Conservation (phyloP, 1,140 invertebrate species). For the Papilio helenus region DNA sequence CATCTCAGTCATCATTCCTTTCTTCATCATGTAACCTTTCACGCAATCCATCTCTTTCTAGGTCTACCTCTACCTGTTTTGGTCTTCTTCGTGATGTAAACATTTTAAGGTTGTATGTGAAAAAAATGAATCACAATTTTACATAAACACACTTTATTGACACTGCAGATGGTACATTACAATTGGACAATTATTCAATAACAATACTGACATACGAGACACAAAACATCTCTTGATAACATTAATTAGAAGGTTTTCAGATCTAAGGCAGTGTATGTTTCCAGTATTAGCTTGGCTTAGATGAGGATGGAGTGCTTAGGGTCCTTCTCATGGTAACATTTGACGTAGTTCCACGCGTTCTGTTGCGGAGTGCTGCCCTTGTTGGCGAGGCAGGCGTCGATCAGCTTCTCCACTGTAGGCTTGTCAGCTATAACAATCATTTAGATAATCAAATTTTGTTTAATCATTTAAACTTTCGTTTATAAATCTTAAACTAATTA, state of each 20-base stretch:
- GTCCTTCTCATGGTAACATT: slow-evolving; percentile 83
- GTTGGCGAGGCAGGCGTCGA: slow-evolving; percentile 76
- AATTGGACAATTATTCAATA: neutral
- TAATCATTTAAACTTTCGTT: too few species aligned
- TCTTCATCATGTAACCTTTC: too few species aligned
- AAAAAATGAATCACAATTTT: neutral
- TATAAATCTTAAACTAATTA: too few species aligned
- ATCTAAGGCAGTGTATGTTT: slow-evolving; percentile 12
- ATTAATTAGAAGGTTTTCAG: neutral
- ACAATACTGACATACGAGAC: neutral
- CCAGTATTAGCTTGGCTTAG: slow-evolving; percentile 50
- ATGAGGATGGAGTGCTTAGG: slow-evolving; percentile 77
- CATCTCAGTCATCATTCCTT: too few species aligned
- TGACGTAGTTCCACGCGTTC: slow-evolving; percentile 82
- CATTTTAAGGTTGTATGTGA: neutral
- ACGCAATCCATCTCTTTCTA: too few species aligned
- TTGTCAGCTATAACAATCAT: slow-evolving; percentile 68
- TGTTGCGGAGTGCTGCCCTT: slow-evolving; percentile 80
- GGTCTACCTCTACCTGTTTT: too few species aligned
- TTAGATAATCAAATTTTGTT: neutral
- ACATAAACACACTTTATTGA: neutral
- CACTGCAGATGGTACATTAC: neutral
- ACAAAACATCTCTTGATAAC: neutral
- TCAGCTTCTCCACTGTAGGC: slow-evolving; percentile 72
- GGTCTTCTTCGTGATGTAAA: too few species aligned